Base-by-base conservation (phyloP, 2,113 vertebrate species). In the Scomber japonicus region DNA sequence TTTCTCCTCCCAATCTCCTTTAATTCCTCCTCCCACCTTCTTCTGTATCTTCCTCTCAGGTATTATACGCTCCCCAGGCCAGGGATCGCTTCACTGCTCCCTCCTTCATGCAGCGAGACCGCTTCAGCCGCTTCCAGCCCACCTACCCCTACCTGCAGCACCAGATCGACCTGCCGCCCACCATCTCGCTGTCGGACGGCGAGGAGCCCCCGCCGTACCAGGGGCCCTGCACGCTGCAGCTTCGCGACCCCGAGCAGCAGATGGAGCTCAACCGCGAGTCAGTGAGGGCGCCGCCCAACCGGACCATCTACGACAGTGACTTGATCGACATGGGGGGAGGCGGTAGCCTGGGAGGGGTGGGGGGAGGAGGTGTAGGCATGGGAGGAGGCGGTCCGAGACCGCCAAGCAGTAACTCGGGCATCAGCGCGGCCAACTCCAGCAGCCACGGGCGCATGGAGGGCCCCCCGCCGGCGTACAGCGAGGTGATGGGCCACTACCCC, bases 241-340 rank as follows among this genome's bases (percentile, higher is more conserved):
- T 99, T 62, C 95, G 98, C 11, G 97, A 98, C 94, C 97, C 97
- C 0, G 98, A 99, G 81, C 98, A 99, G 91, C 98, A 99, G 93
- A 96, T 98, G 95, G 98, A 99, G 93, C 97, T 99, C 66, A 99
- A 98, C 92, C 94, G 98, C 0, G 97, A 99, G 86, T 99, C 98
- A 0, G 98, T 99, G 85, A 92, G 97, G 88, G 97, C 98, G 0
- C 98, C 98, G 0, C 98, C 98, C 88, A 99, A 99, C 95, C 93
- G 98, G 89, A 99, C 98, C 93, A 96, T 99, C 94, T 99, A 98
- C 80, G 97, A 98, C 95, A 99, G 98, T 68, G 97, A 98, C 89
- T 96, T 98, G 92, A 97, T 98, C 88, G 97, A 97, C 91, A 94
- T 96, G 94, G 96, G 96, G 4, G 96, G 95, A 68, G 95, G 97